Evolutionary conservation across 2,888 invertebrate genomes (phyloP), one percentile per base, ranked within the genome.

Genomic region (Entomobrya proxima): DNA sequence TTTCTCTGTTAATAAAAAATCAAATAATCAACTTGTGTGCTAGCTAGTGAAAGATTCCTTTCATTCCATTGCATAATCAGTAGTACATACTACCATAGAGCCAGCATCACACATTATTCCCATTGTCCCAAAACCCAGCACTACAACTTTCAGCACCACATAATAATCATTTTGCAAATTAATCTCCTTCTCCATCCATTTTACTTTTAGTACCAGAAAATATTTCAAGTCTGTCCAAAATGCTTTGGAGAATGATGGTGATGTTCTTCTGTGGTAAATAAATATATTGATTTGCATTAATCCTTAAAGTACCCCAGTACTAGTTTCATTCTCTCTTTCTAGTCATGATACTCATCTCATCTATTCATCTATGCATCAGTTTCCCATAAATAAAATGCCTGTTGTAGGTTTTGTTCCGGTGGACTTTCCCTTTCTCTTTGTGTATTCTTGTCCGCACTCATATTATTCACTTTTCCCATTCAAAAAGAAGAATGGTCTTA

Each of bases 221-320:
- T 13, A 37, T 2, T 61, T 15, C n/a, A 6, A 27, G 5, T 27
- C 21, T 55, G 24, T 55, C 4, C 27, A 11, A n/a, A n/a, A n/a
- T n/a, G n/a, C n/a, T n/a, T 61, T 32, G 32, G n/a, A 61, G n/a
- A 55, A n/a, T n/a, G 58, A 58, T 15, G 24, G 4, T 5, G 55
- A 35, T 37, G 37, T 21, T n/a, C n/a, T n/a, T n/a, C n/a, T n/a
- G 37, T 64, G 64, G 18, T 37, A 64, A 21, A 35, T 64, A 64
- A 64, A 64, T 37, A 64, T 30, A 47, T 67, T 67, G 79, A 79
- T 79, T 79, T 79, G 32, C 79, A 79, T 79, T 67, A 79, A 79
- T 79, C 67, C 79, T 52, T 58, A 4, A 64, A 64, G 37, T 61
- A 64, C 37, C 37, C 37, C 64, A 32, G 32, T n/a, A n/a, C n/a